Percentiles rank a stretch among this genome's conserved stretches.
phyloP scores from a whole-genome alignment of 2,113 vertebrate genomes.

The Anguilla rostrata region DNA sequence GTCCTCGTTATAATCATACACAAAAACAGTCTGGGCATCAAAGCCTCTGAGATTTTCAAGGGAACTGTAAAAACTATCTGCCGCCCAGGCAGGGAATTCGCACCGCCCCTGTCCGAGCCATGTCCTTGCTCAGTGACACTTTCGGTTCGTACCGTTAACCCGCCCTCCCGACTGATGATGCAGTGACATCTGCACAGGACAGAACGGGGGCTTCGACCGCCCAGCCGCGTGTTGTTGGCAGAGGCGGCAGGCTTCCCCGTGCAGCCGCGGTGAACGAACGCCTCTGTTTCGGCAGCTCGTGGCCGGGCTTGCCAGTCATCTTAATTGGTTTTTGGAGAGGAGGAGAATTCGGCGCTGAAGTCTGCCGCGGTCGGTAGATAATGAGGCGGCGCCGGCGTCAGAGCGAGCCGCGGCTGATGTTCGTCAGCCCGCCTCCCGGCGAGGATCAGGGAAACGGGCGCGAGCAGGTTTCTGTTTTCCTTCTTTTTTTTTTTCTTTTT shows the following conservation, averaged over 20 bases:
- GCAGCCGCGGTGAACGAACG: conserved; percentile 22
- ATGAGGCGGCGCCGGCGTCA: conserved; percentile 39
- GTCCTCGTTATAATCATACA: background rate
- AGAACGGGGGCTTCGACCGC: background rate
- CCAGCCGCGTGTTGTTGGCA: background rate
- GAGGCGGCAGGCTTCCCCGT: background rate
- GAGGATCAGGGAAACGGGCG: conserved; percentile 33
- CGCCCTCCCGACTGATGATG: background rate
- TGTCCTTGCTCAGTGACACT: background rate
- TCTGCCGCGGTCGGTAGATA: conserved; percentile 37
- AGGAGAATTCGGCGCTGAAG: conserved; percentile 26
- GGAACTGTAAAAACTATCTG: background rate
- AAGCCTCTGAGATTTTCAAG: background rate
- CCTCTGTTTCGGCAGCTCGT: conserved; percentile 28
- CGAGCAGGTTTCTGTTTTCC: conserved; percentile 19
- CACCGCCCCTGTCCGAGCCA: background rate
- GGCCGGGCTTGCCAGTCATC: conserved; percentile 50
- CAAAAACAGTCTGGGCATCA: background rate
- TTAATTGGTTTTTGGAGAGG: conserved; percentile 49
- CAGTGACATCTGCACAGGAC: no score
- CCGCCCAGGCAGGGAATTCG: background rate
- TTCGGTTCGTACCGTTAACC: background rate
- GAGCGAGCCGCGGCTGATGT: conserved; percentile 42
- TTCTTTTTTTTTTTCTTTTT: conserved; percentile 27
- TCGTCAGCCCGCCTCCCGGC: conserved; percentile 27